Evolutionary conservation across 2,113 vertebrate species (phyloP), one percentile per base, ranked within the genome.

Genomic region (Alaudala cheleensis): DNA sequence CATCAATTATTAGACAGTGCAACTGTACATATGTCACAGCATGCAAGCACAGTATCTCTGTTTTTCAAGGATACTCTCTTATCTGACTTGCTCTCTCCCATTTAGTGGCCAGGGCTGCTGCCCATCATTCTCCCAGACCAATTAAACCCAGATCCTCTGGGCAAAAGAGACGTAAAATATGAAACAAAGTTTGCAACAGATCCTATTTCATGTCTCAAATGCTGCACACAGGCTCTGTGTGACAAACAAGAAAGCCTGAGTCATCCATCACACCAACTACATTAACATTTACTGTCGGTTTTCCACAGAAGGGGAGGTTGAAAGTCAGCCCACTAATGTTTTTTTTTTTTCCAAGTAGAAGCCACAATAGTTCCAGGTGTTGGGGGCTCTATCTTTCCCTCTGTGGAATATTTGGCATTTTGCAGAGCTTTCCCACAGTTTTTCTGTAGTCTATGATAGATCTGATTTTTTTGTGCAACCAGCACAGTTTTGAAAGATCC

Each of bases 161-260:
- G 28, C 51, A 54, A 25, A 87, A 72, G 45, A 71, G 39, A 79
- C 4, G 4, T 53, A 53, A 79, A 60, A 81, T 26, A 67, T 24
- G 45, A 79, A 84, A 79, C 0, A 39, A 69, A 20, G 20, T 85
- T 90, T 89, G 47, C 65, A 67, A 72, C 44, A 40, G 22, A 60
- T 71, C 28, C 42, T 15, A 18, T 69, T 85, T 85, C 12, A 42
- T 87, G 72, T 91, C 79, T 87, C 37, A 53, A 45, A 39, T 71
- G 53, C 21, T 0, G 0, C 12, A 23, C 33, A 33, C 18, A 49
- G 69, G 13, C 37, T 47, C 29, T 12, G 51, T 14, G 5, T 76
- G 82, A 50, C 37, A 69, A 74, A 81, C 28, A 53, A 26, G 37
- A 71, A 58, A 69, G 14, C 1, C 2, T 13, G 45, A 50, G 42